Base-by-base conservation (phyloP, 2,113 vertebrate genomes). In the Balaeniceps rex region DNA sequence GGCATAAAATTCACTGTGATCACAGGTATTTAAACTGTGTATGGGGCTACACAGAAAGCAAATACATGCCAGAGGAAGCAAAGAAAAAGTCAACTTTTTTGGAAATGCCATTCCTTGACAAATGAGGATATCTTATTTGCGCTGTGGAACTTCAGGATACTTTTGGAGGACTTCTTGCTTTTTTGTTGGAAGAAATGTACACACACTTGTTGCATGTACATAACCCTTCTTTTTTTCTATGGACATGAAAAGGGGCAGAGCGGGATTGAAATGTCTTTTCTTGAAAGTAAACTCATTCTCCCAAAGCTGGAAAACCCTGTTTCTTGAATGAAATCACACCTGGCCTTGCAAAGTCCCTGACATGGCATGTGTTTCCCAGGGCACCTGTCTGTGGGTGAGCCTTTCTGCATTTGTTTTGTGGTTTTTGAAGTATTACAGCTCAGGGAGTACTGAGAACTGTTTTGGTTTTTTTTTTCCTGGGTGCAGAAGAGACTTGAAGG, bases 221-320 rank as follows among this genome's bases (percentile, higher is more conserved):
- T 34, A 31, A 19, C 8, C 17, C 3, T 33, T 22, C 12, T 40
- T 22, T 40, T 38, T 26, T 46, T 3, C 31, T 40, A 51, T n/a
- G n/a, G 55, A 28, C 3, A 2, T 51, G 12, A 36, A 58, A n/a
- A 52, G 19, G 46, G 14, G 3, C 1, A 2, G 4, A 1, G 10
- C 3, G 13, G 5, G 7, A 6, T 19, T 65, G 49, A 78, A 82
- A 54, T 82, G 14, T 12, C 17, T 61, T 78, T 54, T 46, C 12
- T 65, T 85, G 12, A 61, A 47, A 61, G 34, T 33, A 65, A 24
- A 60, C 49, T 82, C 12, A 18, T 77, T 68, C 26, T 72, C 12
- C 36, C 29, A 31, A 52, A 75, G 31, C 10, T 76, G 38, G 24
- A 60, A 77, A 36, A 26, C 34, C 2, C 8, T 33, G 6, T 63